phyloP scores from a whole-genome alignment of 92 coral and sea anemone genomes.

The Actinernus sp. region DNA sequence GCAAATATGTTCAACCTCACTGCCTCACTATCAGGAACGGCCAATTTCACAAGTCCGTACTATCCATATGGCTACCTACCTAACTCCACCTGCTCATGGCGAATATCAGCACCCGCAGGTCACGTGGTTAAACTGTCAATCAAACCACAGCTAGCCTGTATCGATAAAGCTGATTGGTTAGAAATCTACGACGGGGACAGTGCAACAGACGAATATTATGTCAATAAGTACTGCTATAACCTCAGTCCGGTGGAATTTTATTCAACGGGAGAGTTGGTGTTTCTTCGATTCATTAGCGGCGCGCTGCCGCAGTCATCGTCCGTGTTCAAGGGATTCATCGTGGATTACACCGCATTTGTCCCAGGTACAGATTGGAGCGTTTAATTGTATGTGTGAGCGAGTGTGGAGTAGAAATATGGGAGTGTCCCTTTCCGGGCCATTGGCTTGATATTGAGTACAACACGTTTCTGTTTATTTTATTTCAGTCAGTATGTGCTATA shows the following conservation, averaged over 20 bases:
- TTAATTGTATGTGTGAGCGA: too few species aligned
- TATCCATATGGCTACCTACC: conserved; percentile 8
- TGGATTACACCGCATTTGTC: background rate
- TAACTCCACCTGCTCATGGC: conserved; percentile 34
- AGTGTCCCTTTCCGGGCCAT: too few species aligned
- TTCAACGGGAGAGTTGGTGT: conserved; percentile 3
- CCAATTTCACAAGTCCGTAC: conserved; percentile 13
- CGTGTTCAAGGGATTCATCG: background rate
- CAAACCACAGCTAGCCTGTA: background rate
- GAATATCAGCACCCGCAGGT: conserved; percentile 45
- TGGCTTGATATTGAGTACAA: too few species aligned
- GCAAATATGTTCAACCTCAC: background rate
- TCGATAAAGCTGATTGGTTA: background rate
- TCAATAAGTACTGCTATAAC: background rate
- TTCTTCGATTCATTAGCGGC: conserved; percentile 2
- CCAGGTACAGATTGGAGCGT: conserved; percentile 5
- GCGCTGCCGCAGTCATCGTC: background rate
- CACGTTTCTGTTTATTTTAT: too few species aligned
- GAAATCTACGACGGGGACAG: conserved; percentile 10
- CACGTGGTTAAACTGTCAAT: conserved; percentile 19
- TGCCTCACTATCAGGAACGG: background rate
- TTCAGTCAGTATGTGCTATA: too few species aligned
- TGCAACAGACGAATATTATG: background rate
- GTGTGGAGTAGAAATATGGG: too few species aligned
- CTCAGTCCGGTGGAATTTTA: background rate